Evolutionary conservation across 2,888 invertebrate genomes (phyloP).

Genomic region (Hipparchia sbordonii): DNA sequence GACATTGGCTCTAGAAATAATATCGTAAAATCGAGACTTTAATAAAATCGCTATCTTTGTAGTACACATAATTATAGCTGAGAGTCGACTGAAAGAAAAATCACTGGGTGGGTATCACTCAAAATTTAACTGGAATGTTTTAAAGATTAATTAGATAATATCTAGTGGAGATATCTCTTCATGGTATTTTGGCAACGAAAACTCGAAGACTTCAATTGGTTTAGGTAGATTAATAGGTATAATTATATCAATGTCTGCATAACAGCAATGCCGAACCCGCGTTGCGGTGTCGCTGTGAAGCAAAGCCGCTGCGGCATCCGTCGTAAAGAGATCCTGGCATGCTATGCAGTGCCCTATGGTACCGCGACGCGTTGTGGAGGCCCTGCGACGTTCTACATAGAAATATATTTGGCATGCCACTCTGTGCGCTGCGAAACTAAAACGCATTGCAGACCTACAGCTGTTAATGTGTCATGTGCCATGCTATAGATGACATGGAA

Average conservation of each 20-base stretch:
- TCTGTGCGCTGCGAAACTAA: too few species aligned
- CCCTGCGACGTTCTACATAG: too few species aligned
- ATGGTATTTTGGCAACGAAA: constrained; percentile 6
- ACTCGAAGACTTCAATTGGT: not conserved
- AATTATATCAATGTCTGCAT: not conserved
- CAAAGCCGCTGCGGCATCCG: too few species aligned
- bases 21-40: not conserved
- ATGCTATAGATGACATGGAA: too few species aligned
- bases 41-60: not conserved
- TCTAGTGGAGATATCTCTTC: constrained; percentile 11
- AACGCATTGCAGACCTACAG: too few species aligned
- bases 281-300: not conserved
- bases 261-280: not conserved
- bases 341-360: too few species aligned
- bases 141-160: not conserved
- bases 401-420: too few species aligned
- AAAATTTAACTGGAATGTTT: not conserved
- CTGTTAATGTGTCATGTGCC: too few species aligned
- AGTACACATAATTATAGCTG: not conserved
- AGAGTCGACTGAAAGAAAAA: not conserved
- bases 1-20: constrained; percentile 27
- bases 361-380: too few species aligned
- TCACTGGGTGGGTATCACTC: not conserved
- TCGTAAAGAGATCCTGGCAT: too few species aligned
- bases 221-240: not conserved